phyloP scores from a whole-genome alignment of 2,888 invertebrate genomes.

The Pollenia labialis region DNA sequence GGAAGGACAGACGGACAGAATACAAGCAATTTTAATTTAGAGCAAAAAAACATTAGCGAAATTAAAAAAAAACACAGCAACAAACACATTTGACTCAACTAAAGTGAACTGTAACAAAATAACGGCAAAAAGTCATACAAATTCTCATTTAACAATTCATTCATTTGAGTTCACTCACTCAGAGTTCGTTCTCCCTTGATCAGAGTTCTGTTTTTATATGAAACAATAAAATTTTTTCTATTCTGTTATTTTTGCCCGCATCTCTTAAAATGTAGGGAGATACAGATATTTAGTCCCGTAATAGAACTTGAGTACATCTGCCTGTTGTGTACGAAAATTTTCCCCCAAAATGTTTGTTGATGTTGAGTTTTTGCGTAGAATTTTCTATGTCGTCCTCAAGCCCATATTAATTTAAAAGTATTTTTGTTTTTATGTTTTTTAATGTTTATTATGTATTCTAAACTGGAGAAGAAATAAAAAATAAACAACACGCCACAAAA shows the following conservation, averaged over 20 bases:
- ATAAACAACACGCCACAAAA: slow-evolving; percentile 66
- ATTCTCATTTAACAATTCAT: slow-evolving; percentile 48
- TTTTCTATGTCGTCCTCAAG: slow-evolving; percentile 53
- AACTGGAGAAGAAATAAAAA: slow-evolving; percentile 67
- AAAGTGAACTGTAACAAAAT: slow-evolving; percentile 43
- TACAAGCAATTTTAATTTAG: slow-evolving; percentile 59
- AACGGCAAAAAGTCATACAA: slow-evolving; percentile 56
- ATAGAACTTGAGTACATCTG: slow-evolving; percentile 16
- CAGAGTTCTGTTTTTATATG: slow-evolving; percentile 11
- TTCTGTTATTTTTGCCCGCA: slow-evolving; percentile 62
- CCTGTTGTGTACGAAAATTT: slow-evolving; percentile 18
- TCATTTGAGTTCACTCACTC: slow-evolving; percentile 22
- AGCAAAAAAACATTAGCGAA: slow-evolving; percentile 59
- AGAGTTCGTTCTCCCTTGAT: not conserved
- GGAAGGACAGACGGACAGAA: slow-evolving; percentile 15
- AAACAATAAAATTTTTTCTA: slow-evolving; percentile 24
- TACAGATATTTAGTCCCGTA: not conserved
- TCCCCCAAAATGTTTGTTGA: slow-evolving; percentile 36
- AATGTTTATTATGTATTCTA: slow-evolving; percentile 28
- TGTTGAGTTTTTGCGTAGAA: slow-evolving; percentile 39
- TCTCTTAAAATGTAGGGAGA: slow-evolving; percentile 33
- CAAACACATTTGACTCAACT: slow-evolving; percentile 58
- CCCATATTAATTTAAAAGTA: slow-evolving; percentile 64
- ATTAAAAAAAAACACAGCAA: slow-evolving; percentile 39
- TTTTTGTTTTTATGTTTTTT: slow-evolving; percentile 40